Percentiles rank a stretch among this genome's conserved stretches.
Evolutionary conservation across 2,113 vertebrate species (phyloP).

Genomic region (Gadus chalcogrammus): DNA sequence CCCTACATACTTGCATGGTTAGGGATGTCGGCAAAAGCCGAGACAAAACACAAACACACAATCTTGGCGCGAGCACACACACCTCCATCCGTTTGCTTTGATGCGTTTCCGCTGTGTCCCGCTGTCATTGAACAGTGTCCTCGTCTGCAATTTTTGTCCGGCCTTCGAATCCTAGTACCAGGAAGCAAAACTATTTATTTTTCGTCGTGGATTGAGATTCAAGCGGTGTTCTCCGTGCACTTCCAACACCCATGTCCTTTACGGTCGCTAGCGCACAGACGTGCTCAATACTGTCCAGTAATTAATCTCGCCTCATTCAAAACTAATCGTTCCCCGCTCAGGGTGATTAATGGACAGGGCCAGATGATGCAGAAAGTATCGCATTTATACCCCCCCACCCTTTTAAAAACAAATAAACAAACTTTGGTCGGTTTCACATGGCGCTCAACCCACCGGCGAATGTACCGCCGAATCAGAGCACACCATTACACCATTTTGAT

Average conservation of each 20-base stretch:
- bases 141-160: not conserved
- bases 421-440: not conserved
- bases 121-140: constrained; percentile 7
- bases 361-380: not conserved
- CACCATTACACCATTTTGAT: not conserved
- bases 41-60: not conserved
- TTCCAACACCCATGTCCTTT: constrained; percentile 16
- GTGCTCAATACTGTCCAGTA: constrained; percentile 22
- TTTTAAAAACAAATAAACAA: not conserved
- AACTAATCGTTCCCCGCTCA: constrained; percentile 31
- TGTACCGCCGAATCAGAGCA: constrained; percentile 1
- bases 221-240: constrained; percentile 30
- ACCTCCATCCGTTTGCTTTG: not conserved
- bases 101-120: constrained; percentile 13
- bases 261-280: constrained; percentile 21
- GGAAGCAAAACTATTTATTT: constrained; percentile 59
- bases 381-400: not conserved
- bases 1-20: too few relatives aligned
- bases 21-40: too few relatives aligned
- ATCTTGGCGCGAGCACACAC: not conserved
- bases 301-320: constrained; percentile 34
- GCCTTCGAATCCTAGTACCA: constrained; percentile 31
- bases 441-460: constrained; percentile 2
- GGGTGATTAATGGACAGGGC: constrained; percentile 29
- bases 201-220: constrained; percentile 47